phyloP scores from a whole-genome alignment of 2,113 vertebrate genomes.

The Dipodomys ordii region DNA sequence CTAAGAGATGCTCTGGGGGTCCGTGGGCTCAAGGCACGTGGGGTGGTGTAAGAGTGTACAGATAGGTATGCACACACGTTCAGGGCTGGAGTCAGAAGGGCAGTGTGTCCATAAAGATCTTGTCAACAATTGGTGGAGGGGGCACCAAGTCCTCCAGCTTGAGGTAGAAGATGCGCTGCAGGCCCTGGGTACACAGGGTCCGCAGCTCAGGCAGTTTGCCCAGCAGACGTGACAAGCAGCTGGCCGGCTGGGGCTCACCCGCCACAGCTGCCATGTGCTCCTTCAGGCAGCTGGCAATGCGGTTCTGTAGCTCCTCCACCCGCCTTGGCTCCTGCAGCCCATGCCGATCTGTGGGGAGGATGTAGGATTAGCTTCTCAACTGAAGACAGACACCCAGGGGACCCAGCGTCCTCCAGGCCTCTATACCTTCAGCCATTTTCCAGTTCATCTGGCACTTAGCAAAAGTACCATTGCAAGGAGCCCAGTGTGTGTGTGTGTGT shows the following conservation, averaged over 20 bases:
- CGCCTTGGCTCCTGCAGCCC: slow-evolving; percentile 94
- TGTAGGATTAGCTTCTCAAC: neutral
- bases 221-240: slow-evolving; percentile 94
- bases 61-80: rapidly evolving
- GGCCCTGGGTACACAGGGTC: slow-evolving; percentile 96
- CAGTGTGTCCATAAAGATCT: slow-evolving; percentile 97
- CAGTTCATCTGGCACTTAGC: neutral
- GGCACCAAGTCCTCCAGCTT: slow-evolving; percentile 96
- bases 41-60: slow-evolving; percentile 7
- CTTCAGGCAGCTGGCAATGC: slow-evolving; percentile 95
- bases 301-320: slow-evolving; percentile 96
- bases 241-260: slow-evolving; percentile 87
- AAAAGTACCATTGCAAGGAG: too few relatives aligned
- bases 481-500: too few relatives aligned
- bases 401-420: neutral
- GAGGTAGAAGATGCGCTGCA: slow-evolving; percentile 98
- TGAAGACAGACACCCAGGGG: too few relatives aligned
- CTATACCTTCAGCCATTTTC: too few relatives aligned
- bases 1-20: neutral
- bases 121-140: slow-evolving; percentile 94
- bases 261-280: slow-evolving; percentile 90
- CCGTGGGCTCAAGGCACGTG: slow-evolving; percentile 79
- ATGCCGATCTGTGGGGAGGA: slow-evolving; percentile 89
- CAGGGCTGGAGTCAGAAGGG: slow-evolving; percentile 90
- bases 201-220: slow-evolving; percentile 96